Base-by-base conservation (phyloP, 2,888 invertebrate species). In the Ennomos erosarius region DNA sequence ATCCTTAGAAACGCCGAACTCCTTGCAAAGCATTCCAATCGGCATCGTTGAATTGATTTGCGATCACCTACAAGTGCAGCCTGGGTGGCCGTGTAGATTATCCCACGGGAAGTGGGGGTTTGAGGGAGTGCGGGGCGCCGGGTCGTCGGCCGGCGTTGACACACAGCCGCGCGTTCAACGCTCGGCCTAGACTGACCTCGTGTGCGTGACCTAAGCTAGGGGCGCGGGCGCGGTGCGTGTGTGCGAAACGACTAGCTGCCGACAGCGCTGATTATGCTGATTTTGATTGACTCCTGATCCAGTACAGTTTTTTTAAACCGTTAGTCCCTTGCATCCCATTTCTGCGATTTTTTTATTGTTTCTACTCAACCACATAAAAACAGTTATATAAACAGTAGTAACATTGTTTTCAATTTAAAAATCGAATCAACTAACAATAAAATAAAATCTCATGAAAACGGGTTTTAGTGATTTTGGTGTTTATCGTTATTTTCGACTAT, bases 101-200 rank as follows among this genome's bases (percentile, higher is more conserved):
- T 78, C 80, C 81, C 73, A 61, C 64, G 64, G 46, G 59, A 50
- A 46, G 54, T 39, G 67, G 62, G 67, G 45, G 47, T 46, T 34
- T 64, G 38, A 59, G 55, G 63, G 53, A 64, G 60, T 59, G 67
- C 45, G 68, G 69, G 70, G 68, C 53, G 56, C 60, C 66, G 75
- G 87, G 82, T 87, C 87, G 78, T 74, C 82, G 84, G 62, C 85
- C 89, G 81, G 71, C 65, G 79, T 73, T 87, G 88, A 88, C 88
- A 88, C 84, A 88, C 78, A 87, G 78, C 82, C 74, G 82, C 80
- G 80, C 88, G 84, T 61, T 84, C 85, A 88, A 87, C 86, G 84
- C 76, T 68, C 82, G 84, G 87, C 88, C 87, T 87, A 86, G 82
- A 79, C 78, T 87, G 85, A 86, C 88, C 88, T 84, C 87, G 76